A percentile compares a stretch with the other conserved stretches of the same genome.
Evolutionary conservation across 2,797 vertebrate genomes (phyloP).

Genomic region (Cossypha caffra): DNA sequence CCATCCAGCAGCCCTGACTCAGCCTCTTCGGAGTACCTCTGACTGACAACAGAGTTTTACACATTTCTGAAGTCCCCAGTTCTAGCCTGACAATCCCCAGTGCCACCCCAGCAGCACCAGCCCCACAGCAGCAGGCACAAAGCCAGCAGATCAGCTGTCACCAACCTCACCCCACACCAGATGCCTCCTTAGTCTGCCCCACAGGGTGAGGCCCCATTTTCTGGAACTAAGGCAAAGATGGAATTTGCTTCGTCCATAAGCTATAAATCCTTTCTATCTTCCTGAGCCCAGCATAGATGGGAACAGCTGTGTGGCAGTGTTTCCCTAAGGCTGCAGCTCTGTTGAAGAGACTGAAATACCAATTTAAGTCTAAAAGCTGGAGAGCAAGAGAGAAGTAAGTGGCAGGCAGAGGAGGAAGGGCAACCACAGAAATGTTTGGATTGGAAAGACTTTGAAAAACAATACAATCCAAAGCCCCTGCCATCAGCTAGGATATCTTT

Average conservation of each 20-base stretch:
- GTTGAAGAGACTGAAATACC: neutral
- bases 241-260: conserved; percentile 15
- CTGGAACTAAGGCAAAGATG: neutral
- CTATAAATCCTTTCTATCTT: neutral
- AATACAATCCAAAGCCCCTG: neutral
- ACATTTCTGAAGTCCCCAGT: neutral
- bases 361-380: neutral
- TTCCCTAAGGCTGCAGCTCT: neutral
- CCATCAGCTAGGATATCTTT: neutral
- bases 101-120: neutral
- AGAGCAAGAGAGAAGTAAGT: neutral
- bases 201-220: neutral
- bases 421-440: neutral
- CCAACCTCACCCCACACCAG: neutral
- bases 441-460: neutral
- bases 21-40: neutral
- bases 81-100: neutral
- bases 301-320: neutral
- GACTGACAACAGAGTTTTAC: neutral
- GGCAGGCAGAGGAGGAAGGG: neutral
- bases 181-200: neutral
- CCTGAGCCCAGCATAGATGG: neutral
- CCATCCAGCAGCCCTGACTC: fast-evolving
- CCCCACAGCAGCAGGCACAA: fast-evolving
- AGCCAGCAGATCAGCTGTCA: neutral